Evolutionary conservation across 2,888 invertebrate species (phyloP).

Genomic region (Deroplatys truncata): DNA sequence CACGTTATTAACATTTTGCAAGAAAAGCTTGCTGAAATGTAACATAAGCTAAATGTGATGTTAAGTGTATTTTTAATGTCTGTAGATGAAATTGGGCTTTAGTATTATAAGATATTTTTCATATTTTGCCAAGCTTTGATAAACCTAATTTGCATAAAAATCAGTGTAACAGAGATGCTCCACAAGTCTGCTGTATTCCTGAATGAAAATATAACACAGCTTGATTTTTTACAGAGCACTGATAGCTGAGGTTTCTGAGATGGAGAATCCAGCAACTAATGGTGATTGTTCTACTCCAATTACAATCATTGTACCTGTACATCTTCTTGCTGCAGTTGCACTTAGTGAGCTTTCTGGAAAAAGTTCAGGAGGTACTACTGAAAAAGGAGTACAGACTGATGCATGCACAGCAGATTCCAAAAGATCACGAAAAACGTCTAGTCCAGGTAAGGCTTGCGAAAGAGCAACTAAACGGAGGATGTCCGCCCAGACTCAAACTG

Average conservation of each 20-base stretch:
- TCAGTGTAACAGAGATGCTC: too few species aligned
- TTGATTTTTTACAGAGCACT: conserved; percentile 4
- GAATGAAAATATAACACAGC: too few species aligned
- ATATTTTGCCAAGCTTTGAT: too few species aligned
- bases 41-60: too few species aligned
- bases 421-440: conserved; percentile 10
- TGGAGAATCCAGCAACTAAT: neutral
- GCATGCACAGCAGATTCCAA: conserved; percentile 5
- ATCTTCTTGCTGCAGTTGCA: conserved; percentile 33
- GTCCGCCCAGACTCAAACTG: conserved; percentile 41
- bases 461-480: conserved; percentile 33
- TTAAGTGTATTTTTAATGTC: too few species aligned
- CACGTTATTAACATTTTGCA: too few species aligned
- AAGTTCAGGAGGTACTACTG: neutral
- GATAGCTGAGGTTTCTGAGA: neutral
- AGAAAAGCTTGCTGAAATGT: too few species aligned
- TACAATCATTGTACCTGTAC: conserved; percentile 25
- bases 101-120: too few species aligned
- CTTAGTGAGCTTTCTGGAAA: conserved; percentile 34
- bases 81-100: too few species aligned
- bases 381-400: conserved; percentile 26
- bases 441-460: conserved; percentile 27
- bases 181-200: too few species aligned
- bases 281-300: neutral
- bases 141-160: too few species aligned